A percentile compares a stretch with the other conserved stretches of the same genome.
These are phyloP conservation scores for Notiomystis cincta DNA, from an alignment of 2,113 vertebrate species.

Conservation along the genomic window DNA sequence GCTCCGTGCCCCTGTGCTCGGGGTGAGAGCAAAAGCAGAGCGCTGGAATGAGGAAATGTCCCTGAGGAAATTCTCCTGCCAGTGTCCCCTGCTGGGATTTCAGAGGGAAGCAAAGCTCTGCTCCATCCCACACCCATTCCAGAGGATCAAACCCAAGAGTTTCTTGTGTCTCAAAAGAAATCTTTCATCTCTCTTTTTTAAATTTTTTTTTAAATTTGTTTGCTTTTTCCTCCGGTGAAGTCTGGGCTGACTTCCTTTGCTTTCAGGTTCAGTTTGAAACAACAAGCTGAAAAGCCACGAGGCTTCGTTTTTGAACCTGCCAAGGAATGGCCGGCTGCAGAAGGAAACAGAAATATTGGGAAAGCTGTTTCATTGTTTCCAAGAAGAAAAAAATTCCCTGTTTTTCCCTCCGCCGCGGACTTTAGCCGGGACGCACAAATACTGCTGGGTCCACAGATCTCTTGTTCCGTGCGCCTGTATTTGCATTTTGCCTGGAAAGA, in stretches of 20 bases:
- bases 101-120: not conserved
- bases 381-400: not conserved
- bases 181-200: not conserved
- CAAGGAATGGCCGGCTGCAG: not conserved
- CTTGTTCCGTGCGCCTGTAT: not conserved
- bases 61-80: not conserved
- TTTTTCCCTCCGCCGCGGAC: not conserved
- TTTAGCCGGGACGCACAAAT: not conserved
- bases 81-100: accelerated
- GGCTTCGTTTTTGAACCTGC: not conserved
- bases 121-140: not conserved
- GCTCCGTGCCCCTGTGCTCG: accelerated
- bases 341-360: not conserved
- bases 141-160: not conserved
- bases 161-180: not conserved
- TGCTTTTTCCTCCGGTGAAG: not conserved
- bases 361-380: not conserved
- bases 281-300: not conserved
- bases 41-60: slow-evolving; percentile 21
- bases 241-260: slow-evolving; percentile 6
- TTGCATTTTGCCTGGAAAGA: not conserved
- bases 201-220: slow-evolving; percentile 14
- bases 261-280: not conserved
- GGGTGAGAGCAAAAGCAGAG: not conserved
- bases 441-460: slow-evolving; percentile 34